These are phyloP conservation scores for Rhagonycha lutea DNA, from an alignment of 2,888 invertebrate genomes.

Conservation along the genomic window DNA sequence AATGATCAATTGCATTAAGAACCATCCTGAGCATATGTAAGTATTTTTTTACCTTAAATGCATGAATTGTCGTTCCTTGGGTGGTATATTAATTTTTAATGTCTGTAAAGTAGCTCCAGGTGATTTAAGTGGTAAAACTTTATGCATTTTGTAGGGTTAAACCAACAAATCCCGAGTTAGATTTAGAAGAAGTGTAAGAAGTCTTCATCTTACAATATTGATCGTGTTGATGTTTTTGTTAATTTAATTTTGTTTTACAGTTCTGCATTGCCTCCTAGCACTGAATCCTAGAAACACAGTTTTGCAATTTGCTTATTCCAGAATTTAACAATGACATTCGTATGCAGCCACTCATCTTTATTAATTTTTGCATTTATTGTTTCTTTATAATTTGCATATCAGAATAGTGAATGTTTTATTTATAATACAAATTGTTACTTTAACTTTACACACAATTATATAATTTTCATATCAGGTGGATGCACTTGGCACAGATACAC, in stretches of 20 bases:
- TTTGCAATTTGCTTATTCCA: neutral
- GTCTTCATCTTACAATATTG: neutral
- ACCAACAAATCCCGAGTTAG: neutral
- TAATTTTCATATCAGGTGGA: neutral
- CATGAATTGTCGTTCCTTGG: neutral
- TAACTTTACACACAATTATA: neutral
- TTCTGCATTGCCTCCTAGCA: neutral
- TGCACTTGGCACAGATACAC: neutral
- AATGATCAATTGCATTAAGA: constrained; percentile 90
- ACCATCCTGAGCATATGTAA: constrained; percentile 98
- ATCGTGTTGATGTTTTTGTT: neutral
- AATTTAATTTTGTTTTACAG: constrained; percentile 4
- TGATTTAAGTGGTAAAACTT: neutral
- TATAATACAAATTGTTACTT: neutral
- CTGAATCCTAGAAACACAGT: neutral
- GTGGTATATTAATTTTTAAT: neutral
- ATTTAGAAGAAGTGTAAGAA: neutral
- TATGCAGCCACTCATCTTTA: neutral
- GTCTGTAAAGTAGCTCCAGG: neutral
- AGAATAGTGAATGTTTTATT: neutral
- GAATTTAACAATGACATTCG: neutral
- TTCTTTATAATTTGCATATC: neutral
- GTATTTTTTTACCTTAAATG: constrained; percentile 46
- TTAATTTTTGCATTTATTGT: neutral
- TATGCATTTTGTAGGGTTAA: neutral